Conservation (phyloP, 2,797 vertebrate genomes). For the Percopsis omiscomaycus region DNA sequence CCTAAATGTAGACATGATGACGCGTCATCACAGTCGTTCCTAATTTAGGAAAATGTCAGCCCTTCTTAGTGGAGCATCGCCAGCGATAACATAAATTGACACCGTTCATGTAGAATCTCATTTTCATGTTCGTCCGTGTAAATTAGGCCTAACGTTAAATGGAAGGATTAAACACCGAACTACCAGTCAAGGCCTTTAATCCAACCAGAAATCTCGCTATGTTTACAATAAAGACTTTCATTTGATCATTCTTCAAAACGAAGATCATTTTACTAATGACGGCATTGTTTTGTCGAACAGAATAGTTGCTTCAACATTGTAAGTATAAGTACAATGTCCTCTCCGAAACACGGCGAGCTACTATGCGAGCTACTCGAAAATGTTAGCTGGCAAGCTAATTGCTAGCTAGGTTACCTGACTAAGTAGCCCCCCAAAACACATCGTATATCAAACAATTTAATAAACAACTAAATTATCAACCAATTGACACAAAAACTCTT, state of each 20-base stretch:
- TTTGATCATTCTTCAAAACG: not conserved
- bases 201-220: too few relatives aligned
- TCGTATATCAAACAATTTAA: not conserved
- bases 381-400: slow-evolving; percentile 64
- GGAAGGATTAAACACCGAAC: too few relatives aligned
- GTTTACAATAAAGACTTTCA: too few relatives aligned
- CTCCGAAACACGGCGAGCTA: slow-evolving; percentile 24
- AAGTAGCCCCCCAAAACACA: slow-evolving; percentile 15
- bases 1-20: too few relatives aligned
- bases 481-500: slow-evolving; percentile 9
- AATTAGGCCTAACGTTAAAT: too few relatives aligned
- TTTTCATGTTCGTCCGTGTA: too few relatives aligned
- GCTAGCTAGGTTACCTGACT: slow-evolving; percentile 24
- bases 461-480: not conserved
- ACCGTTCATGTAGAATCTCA: too few relatives aligned
- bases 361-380: slow-evolving; percentile 43
- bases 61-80: too few relatives aligned
- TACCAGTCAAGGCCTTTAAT: too few relatives aligned
- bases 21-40: too few relatives aligned
- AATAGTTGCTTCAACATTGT: not conserved
- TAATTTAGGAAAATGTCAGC: too few relatives aligned
- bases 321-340: slow-evolving; percentile 1
- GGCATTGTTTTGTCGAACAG: not conserved
- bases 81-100: too few relatives aligned
- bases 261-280: not conserved